phyloP scores from a whole-genome alignment of 2,113 vertebrate species.

The Cavia porcellus region DNA sequence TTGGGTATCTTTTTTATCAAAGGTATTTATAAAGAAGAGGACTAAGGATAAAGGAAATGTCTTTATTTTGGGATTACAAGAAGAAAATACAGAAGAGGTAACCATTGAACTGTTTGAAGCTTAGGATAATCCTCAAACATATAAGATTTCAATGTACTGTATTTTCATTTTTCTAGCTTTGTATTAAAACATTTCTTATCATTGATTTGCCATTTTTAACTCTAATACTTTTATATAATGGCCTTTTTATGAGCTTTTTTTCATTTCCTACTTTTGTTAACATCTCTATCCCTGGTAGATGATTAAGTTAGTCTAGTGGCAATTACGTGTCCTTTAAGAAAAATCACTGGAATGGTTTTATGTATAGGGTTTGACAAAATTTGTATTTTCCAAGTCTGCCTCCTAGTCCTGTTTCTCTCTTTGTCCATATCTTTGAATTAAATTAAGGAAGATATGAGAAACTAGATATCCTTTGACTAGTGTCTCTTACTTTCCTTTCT shows the following conservation, averaged over 20 bases:
- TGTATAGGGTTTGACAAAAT: neutral
- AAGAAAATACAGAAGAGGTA: neutral
- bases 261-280: neutral
- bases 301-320: neutral
- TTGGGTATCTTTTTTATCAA: neutral
- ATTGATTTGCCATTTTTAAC: conserved; percentile 43
- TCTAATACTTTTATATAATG: conserved; percentile 28
- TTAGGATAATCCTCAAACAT: neutral
- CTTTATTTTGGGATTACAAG: neutral
- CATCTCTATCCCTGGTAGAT: neutral
- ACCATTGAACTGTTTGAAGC: neutral
- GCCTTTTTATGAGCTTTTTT: neutral
- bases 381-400: conserved; percentile 7
- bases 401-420: neutral
- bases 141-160: conserved; percentile 35
- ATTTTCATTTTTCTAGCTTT: conserved; percentile 10
- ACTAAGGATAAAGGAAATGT: neutral
- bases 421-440: neutral
- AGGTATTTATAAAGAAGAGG: neutral
- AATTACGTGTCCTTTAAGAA: conserved; percentile 17
- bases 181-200: neutral
- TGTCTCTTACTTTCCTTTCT: neutral
- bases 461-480: neutral
- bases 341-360: neutral
- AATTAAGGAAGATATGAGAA: neutral